Evolutionary conservation across 2,888 invertebrate genomes (phyloP), one percentile per base, ranked within the genome.

Genomic region (Leptinotarsa peninsularis): DNA sequence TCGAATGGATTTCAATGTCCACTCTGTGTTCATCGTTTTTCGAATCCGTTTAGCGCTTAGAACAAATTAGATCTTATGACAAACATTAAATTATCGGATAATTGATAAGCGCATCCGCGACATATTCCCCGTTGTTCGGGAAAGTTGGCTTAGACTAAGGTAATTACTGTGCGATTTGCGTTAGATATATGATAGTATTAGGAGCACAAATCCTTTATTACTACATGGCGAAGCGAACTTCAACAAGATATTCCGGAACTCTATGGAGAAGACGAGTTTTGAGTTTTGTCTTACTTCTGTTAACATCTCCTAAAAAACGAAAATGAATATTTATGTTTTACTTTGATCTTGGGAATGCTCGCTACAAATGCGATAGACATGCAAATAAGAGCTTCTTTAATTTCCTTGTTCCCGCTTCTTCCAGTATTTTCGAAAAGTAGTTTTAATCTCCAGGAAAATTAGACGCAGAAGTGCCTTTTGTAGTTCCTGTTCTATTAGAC

Each of bases 41-140:
- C 2, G 43, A 58, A 58, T 58, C 58, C 18, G 43, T 33, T 63
- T 10, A 33, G 63, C 63, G n/a, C n/a, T n/a, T 17, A 43, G 18
- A 18, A 56, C 69, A 69, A 69, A 69, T 69, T 69, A n/a, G 21
- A n/a, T 15, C 56, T 18, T 69, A 56, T 70, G 70, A 58, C 33
- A 58, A 54, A 56, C 56, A 56, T 43, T 69, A 56, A 69, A 56
- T 69, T 56, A 18, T 63, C n/a, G 43, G 63, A 63, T 63, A 63
- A 63, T 63, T 63, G 33, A 63, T 63, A 63, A 63, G 63, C 43
- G 33, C 63, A 43, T 33, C 13, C 17, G 63, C 33, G 63, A 33
- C n/a, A 33, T 63, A 43, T 63, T 14, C 33, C 13, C 63, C 43
- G 63, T 13, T 43, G 7, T 43, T 63, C 63, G 27, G n/a, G 63